Base-by-base conservation (phyloP, 2,888 invertebrate species). In the Phrixothrix hirtus region DNA sequence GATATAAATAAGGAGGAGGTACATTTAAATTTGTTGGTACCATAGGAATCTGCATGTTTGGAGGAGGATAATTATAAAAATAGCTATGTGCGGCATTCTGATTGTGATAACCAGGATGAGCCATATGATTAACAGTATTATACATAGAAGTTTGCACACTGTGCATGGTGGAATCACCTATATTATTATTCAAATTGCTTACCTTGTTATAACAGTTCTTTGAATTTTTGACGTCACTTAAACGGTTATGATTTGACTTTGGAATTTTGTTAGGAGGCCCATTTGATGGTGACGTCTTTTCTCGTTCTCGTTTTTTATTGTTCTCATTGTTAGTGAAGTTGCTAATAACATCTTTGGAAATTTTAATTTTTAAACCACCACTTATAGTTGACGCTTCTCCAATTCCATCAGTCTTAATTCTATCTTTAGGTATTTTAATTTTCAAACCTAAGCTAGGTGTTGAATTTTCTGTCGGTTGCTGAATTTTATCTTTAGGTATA, bases 381-480 rank as follows among this genome's bases (percentile, higher is more conserved):
- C 55, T 41, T 17, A 37, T 16, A 27, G 47, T 7, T 55, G 60
- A 26, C 57, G 14, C 74, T 77, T 81, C 58, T 74, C 78, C 59
- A 46, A 74, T 66, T 50, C 70, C 39, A 58, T 76, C 83, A 37
- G 79, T 79, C 61, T 85, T 84, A 30, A 89, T 73, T 39, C 86
- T 78, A 58, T 89, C 89, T 68, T 88, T 89, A 0, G 88, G 86
- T 41, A 92, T 92, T 73, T 90, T 92, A 37, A 92, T 88, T 73
- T 91, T 91, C 35, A 92, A 70, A 0, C 86, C 85, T 16, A 42
- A 46, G 17, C 58, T 59, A 6, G 54, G 46, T 37, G 34, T 47
- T 35, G 35, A 46, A 46, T 37, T 58, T 34, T 53, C 64, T n/a
- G 55, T 60, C 37, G 58, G 65, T 63, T 29, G 75, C n/a, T n/a